phyloP scores from a whole-genome alignment of 2,888 invertebrate species.

The Tenthredo mesomela region DNA sequence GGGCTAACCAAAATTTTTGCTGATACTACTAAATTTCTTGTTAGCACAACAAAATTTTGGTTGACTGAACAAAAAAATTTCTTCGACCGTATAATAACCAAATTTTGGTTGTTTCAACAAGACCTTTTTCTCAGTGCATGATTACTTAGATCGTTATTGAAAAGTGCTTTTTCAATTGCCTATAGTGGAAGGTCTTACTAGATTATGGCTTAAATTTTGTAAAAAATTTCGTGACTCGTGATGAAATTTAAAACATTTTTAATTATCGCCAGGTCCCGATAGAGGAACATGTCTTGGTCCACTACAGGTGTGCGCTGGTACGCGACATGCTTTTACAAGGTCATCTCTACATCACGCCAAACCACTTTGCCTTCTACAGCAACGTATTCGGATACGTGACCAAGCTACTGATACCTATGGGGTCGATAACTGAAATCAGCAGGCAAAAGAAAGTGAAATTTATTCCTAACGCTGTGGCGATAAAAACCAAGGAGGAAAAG shows the following conservation, averaged over 20 bases:
- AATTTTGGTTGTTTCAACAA: no score
- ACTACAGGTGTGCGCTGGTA: conserved; percentile 95
- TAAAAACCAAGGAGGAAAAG: conserved; percentile 88
- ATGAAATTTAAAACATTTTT: neutral
- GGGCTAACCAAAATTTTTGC: no score
- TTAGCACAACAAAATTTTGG: no score
- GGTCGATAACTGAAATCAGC: conserved; percentile 91
- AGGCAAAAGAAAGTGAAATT: conserved; percentile 96
- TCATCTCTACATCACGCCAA: conserved; percentile 95
- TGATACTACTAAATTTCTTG: no score
- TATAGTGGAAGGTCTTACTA: neutral
- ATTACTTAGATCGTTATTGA: neutral
- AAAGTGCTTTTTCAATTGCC: neutral
- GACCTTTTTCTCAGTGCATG: no score
- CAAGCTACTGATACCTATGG: conserved; percentile 93
- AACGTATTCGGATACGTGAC: conserved; percentile 97
- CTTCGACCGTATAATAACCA: no score
- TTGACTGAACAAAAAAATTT: no score
- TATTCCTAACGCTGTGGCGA: conserved; percentile 96
- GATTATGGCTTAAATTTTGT: no score
- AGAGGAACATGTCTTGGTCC: conserved; percentile 92
- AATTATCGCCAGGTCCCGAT: conserved; percentile 81
- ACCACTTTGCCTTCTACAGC: conserved; percentile 97
- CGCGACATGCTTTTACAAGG: conserved; percentile 96
- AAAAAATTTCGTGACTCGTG: neutral